Percentiles rank a stretch among this genome's conserved stretches.
These are phyloP conservation scores for Prionailurus viverrinus DNA, from an alignment of 2,113 vertebrate genomes.

Conservation along the genomic window DNA sequence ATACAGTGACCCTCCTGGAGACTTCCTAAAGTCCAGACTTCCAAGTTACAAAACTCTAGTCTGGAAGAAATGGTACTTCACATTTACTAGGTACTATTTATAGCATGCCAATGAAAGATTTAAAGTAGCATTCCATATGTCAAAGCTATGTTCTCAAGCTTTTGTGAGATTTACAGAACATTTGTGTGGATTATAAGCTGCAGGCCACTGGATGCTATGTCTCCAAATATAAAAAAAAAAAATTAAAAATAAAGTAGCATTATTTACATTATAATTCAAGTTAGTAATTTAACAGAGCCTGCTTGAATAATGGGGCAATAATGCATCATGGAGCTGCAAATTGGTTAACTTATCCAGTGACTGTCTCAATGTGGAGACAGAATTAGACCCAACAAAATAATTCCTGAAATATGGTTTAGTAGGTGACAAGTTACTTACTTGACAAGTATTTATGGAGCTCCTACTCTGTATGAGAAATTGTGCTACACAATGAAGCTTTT, in stretches of 20 bases:
- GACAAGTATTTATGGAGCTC: neutral
- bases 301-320: neutral
- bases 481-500: neutral
- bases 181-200: neutral
- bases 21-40: neutral
- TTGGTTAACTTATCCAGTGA: conserved; percentile 11
- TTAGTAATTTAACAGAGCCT: conserved; percentile 36
- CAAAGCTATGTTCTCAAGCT: neutral
- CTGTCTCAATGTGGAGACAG: neutral
- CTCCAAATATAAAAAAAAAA: neutral
- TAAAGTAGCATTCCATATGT: conserved; percentile 33
- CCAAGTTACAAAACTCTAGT: neutral
- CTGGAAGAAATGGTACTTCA: neutral
- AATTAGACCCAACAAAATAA: neutral
- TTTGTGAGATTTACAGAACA: neutral
- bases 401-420: conserved; percentile 15
- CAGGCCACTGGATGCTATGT: neutral
- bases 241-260: neutral
- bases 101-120: neutral
- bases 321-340: neutral
- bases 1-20: neutral
- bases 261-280: neutral
- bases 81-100: neutral
- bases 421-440: neutral
- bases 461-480: neutral